Conservation (phyloP, 1,140 invertebrate species). For the Pogonognathellus flavescens region DNA sequence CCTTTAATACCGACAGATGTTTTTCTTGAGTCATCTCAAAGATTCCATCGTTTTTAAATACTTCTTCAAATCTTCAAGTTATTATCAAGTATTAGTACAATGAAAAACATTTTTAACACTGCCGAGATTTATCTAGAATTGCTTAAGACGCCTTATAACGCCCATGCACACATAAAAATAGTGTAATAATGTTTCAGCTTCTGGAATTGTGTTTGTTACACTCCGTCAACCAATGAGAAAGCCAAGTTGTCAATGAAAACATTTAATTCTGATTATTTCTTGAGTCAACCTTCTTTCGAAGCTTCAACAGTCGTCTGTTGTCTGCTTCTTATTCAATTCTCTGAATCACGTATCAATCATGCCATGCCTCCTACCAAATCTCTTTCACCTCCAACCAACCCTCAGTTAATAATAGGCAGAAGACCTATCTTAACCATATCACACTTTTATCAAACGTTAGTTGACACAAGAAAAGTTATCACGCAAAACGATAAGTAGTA, state of each 20-base stretch:
- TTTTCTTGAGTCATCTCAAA: too few relatives aligned
- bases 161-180: too few relatives aligned
- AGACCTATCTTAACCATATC: neutral
- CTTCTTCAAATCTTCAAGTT: too few relatives aligned
- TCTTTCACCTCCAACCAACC: constrained; percentile 37
- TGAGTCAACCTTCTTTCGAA: neutral
- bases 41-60: too few relatives aligned
- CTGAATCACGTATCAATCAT: neutral
- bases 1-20: too few relatives aligned
- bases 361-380: constrained; percentile 39
- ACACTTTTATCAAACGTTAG: neutral
- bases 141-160: too few relatives aligned
- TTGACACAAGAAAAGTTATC: neutral
- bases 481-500: constrained; percentile 26
- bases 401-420: neutral
- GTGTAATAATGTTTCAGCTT: too few relatives aligned
- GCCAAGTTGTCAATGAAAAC: neutral
- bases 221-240: neutral
- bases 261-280: neutral
- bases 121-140: too few relatives aligned
- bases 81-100: too few relatives aligned
- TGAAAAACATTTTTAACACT: too few relatives aligned
- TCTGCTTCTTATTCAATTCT: neutral
- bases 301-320: neutral
- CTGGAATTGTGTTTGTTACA: too few relatives aligned